Evolutionary conservation across 2,888 invertebrate genomes (phyloP).

Genomic region (Leucophenga maculata): DNA sequence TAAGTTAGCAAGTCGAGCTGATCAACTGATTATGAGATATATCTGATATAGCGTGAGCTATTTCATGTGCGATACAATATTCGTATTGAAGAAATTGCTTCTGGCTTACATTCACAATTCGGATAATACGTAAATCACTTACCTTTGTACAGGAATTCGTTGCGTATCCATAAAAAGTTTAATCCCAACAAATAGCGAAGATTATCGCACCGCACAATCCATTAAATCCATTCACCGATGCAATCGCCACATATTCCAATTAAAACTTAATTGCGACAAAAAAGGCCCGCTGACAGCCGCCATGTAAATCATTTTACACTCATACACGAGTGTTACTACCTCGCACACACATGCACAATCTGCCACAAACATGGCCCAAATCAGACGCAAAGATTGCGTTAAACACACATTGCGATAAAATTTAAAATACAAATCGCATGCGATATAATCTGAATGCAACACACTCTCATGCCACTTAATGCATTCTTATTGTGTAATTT

Average conservation of each 20-base stretch:
- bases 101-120: not conserved
- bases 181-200: constrained; percentile 6
- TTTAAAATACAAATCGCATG: constrained; percentile 15
- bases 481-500: no score
- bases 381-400: constrained; percentile 46
- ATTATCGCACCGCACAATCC: constrained; percentile 55
- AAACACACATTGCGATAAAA: constrained; percentile 41
- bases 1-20: no score
- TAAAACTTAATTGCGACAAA: constrained; percentile 61
- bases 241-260: constrained; percentile 42
- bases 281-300: constrained; percentile 50
- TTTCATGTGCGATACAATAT: no score
- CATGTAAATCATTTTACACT: constrained; percentile 52
- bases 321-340: constrained; percentile 25
- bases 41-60: no score
- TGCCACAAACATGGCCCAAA: constrained; percentile 17
- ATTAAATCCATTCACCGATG: constrained; percentile 54
- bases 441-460: not conserved
- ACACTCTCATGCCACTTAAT: constrained; percentile 9
- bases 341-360: constrained; percentile 43
- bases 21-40: no score
- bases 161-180: not conserved
- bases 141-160: not conserved
- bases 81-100: no score
- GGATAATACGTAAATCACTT: not conserved